Base-by-base conservation (phyloP, 2,888 invertebrate genomes). In the Timandra comae region DNA sequence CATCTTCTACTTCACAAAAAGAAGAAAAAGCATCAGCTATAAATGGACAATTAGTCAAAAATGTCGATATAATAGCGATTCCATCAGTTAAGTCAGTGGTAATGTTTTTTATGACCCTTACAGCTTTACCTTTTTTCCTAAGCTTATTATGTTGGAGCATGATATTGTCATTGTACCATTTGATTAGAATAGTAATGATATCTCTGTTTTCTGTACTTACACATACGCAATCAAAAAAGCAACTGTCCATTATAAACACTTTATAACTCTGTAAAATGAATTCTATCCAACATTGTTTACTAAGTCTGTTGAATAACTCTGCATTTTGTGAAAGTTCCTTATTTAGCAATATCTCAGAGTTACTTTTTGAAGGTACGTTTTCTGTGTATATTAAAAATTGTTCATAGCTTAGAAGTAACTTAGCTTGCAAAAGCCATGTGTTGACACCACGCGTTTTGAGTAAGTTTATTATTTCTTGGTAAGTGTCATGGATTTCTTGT, bases 221-320 rank as follows among this genome's bases (percentile, higher is more conserved):
- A 51, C 80, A 81, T 12, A 77, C 63, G 37, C 79, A 82, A 27
- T 85, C 82, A 55, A 80, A 79, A 40, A 82, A 84, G 41, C 86
- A 78, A 46, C 82, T 74, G 7, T 76, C 76, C 52, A 89, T 64
- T 3, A 88, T 64, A 26, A 89, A 86, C 11, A 85, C 80, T 65
- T 89, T 90, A 50, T 88, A 90, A 25, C 86, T 87, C 64, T 90
- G 90, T 33, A 90, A 59, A 47, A 90, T 74, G 20, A 91, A 67
- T 54, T 91, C 91, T 9, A 90, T 49, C 91, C 91, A 91, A 40
- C 80, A 78, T 57, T 84, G 85, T 52, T 82, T 85, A 42, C 65
- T 77, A 21, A 84, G 51, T 46, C 82, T 69, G 12, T 72, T 44
- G 44, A 64, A 85, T 38, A 79, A 56, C 12, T 43, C 38, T 2